Conservation (phyloP, 2,888 invertebrate genomes). For the Chironomus tentans region DNA sequence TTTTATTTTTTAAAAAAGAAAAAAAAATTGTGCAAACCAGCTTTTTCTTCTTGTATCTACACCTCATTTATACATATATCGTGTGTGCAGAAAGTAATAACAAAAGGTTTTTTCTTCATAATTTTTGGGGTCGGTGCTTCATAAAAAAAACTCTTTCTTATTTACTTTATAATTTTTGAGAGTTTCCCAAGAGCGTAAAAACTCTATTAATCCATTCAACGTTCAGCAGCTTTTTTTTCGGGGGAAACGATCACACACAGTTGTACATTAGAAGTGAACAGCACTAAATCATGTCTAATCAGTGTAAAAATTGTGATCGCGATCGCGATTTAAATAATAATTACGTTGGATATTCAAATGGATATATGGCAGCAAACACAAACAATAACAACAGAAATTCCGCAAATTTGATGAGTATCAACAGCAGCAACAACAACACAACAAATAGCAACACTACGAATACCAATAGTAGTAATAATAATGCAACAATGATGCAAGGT, state of each 20-base stretch:
- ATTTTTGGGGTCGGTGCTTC: too few relatives aligned
- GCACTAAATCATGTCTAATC: constrained; percentile 38
- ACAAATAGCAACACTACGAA: not conserved
- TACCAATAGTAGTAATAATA: constrained; percentile 4
- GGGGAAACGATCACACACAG: too few relatives aligned
- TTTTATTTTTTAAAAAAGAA: not conserved
- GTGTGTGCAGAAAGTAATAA: not conserved
- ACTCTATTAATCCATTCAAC: too few relatives aligned
- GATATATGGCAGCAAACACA: constrained; percentile 36
- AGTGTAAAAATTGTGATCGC: constrained; percentile 43
- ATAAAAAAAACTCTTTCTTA: not conserved
- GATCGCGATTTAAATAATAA: constrained; percentile 41
- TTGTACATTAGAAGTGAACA: too few relatives aligned
- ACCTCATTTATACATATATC: too few relatives aligned
- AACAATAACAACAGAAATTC: constrained; percentile 30
- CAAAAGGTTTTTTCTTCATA: not conserved
- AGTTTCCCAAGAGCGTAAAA: too few relatives aligned
- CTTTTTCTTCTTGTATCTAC: too few relatives aligned
- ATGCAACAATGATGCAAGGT: constrained; percentile 27
- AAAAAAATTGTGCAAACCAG: too few relatives aligned
- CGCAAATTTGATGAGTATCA: constrained; percentile 18
- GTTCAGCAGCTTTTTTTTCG: too few relatives aligned
- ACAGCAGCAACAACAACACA: constrained; percentile 33
- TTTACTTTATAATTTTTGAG: too few relatives aligned
- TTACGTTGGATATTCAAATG: constrained; percentile 41